Conservation (phyloP, 2,113 vertebrate genomes). For the Vanacampus margaritifer region DNA sequence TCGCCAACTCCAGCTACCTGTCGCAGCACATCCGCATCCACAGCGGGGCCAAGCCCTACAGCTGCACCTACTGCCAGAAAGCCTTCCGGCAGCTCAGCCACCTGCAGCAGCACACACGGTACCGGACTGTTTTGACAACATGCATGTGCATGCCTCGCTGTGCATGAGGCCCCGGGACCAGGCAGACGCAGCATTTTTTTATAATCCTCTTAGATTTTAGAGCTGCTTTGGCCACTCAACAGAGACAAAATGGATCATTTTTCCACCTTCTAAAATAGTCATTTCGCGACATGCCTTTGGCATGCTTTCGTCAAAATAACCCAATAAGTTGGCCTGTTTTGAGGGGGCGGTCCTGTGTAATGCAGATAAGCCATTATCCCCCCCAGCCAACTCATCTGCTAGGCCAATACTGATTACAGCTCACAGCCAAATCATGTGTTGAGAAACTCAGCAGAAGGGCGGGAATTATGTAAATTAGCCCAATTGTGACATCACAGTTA, state of each 20-base stretch:
- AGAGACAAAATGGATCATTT: neutral
- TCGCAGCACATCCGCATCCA: constrained; percentile 98
- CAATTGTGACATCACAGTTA: too few relatives aligned
- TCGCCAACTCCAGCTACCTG: constrained; percentile 99
- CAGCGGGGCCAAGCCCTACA: constrained; percentile 97
- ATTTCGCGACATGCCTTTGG: neutral
- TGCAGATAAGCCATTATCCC: neutral
- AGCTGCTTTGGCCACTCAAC: neutral
- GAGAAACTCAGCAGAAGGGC: too few relatives aligned
- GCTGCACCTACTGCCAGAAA: constrained; percentile 98
- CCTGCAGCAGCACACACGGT: constrained; percentile 99
- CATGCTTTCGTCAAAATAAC: neutral
- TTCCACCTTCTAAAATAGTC: too few relatives aligned
- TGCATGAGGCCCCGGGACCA: neutral
- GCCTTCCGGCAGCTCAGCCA: constrained; percentile 94
- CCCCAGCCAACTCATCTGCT: neutral
- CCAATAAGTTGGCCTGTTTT: neutral
- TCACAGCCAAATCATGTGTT: too few relatives aligned
- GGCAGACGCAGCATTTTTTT: neutral
- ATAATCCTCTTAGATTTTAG: neutral
- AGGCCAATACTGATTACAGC: too few relatives aligned
- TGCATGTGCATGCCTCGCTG: constrained; percentile 1
- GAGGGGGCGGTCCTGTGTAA: neutral
- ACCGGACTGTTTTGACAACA: constrained; percentile 51
- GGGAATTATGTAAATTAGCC: too few relatives aligned